Evolutionary conservation across 2,113 vertebrate species (phyloP), one percentile per base, ranked within the genome.

Genomic region (Platanista minor): DNA sequence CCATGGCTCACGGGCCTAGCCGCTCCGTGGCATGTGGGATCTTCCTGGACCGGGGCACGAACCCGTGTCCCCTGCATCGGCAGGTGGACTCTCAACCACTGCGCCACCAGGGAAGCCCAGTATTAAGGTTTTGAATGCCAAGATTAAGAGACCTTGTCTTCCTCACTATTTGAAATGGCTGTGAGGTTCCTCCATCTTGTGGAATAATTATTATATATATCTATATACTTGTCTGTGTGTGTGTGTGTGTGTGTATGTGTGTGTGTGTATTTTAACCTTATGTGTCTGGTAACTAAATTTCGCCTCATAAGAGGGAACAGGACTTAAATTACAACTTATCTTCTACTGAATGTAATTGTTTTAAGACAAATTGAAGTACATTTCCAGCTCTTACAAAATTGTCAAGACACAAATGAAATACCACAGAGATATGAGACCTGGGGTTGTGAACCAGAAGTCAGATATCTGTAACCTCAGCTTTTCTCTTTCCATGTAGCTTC

Each of bases 351-450:
- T 95, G n/a, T 87, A 92, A 93, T 80, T 96, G 57, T 75, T 94
- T 95, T 57, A 88, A 96, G 36, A 84, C 72, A 96, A 91, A 94
- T 27, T 74, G 69, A 95, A 95, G 80, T 83, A 94, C 46, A 93
- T 80, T 94, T 97, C 67, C 89, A 94, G 86, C 67, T 97, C 41
- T 95, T 80, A 88, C 39, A 94, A 93, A 95, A 67, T 23, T 93
- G 94, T 93, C 94, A 94, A 64, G 54, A 86, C 36, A 85, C 85
- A 94, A 95, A 87, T 69, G 82, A 93, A 97, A 96, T 86, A 75
- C 61, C 33, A 57, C 1, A 43, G 88, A 85, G 67, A 78, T 39
- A 67, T 0, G 87, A 78, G 52, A 57, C 69, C 46, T 90, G 54
- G 36, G 57, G 36, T 21, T 94, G 84, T 84, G 64, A 87, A 92